A percentile compares a stretch with the other conserved stretches of the same genome.
Conservation (phyloP, 2,797 vertebrate species). For the Tokudaia muenninki region DNA sequence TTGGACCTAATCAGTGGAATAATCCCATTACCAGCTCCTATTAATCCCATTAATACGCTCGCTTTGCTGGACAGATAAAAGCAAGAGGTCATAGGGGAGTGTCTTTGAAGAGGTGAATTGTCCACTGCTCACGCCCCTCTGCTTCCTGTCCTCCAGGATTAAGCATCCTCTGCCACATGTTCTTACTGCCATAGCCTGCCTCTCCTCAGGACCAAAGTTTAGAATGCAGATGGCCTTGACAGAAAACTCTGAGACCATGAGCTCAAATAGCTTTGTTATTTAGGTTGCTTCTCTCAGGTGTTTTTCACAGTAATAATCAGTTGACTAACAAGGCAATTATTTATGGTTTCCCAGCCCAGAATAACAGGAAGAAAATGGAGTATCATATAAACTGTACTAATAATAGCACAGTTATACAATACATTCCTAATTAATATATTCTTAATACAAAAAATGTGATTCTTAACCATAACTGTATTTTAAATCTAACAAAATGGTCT, state of each 20-base stretch:
- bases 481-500: background rate
- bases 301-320: background rate
- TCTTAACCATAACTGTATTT: background rate
- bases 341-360: background rate
- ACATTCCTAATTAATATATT: background rate
- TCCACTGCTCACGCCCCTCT: background rate
- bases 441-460: constrained; percentile 16
- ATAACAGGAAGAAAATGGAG: background rate
- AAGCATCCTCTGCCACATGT: background rate
- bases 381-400: background rate
- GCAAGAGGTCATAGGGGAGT: background rate
- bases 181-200: background rate
- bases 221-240: too few species aligned
- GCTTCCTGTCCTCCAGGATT: background rate
- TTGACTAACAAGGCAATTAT: background rate
- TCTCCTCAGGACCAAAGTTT: background rate
- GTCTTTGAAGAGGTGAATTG: background rate
- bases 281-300: background rate
- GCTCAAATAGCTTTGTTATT: background rate
- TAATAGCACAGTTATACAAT: background rate
- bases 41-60: background rate
- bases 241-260: background rate
- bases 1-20: background rate
- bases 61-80: background rate
- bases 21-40: background rate